A percentile compares a stretch with the other conserved stretches of the same genome.
phyloP scores from a whole-genome alignment of 1,140 invertebrate species.

The Arctopsyche grandis region DNA sequence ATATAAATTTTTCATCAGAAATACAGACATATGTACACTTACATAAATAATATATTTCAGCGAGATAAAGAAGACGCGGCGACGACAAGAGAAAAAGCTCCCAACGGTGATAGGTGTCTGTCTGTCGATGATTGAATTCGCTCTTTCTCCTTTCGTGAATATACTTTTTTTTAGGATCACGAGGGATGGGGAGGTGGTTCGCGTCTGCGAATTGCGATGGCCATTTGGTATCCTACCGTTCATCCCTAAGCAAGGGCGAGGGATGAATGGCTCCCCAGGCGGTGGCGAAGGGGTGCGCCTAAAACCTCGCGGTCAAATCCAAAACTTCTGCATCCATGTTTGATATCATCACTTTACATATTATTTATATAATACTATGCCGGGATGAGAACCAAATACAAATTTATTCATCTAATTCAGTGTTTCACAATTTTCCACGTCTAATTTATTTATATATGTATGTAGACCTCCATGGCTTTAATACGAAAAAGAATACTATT shows the following conservation, averaged over 20 bases:
- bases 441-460: too few relatives aligned
- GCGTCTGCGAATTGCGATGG: conserved; percentile 7
- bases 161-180: background rate
- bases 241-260: background rate
- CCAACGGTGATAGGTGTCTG: background rate
- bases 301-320: conserved; percentile 19
- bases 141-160: background rate
- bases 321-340: conserved; percentile 40
- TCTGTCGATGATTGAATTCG: background rate
- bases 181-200: too few relatives aligned
- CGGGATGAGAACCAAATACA: background rate
- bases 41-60: background rate
- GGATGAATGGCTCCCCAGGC: conserved; percentile 27
- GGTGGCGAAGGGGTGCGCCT: background rate
- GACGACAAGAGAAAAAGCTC: background rate
- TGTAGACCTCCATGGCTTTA: too few relatives aligned
- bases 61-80: background rate
- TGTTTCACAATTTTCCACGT: too few relatives aligned
- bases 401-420: conserved; percentile 29
- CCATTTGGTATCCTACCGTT: conserved; percentile 18
- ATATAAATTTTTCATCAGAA: background rate
- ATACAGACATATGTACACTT: background rate
- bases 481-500: too few relatives aligned
- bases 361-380: background rate
- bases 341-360: conserved; percentile 40